These are phyloP conservation scores for Trichogramma evanescens DNA, from an alignment of 2,888 invertebrate genomes.

Conservation along the genomic window DNA sequence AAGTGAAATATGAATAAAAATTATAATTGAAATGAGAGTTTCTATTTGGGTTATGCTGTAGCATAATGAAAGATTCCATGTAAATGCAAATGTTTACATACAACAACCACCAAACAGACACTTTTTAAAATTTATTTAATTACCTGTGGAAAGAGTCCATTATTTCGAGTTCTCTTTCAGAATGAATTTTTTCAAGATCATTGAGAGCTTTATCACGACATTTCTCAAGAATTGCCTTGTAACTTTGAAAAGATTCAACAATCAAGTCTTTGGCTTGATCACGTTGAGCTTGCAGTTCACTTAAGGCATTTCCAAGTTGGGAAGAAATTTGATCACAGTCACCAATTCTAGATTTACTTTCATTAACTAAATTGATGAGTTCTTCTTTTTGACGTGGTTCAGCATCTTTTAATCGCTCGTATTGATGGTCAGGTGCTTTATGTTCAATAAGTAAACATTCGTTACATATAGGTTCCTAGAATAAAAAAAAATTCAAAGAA, in stretches of 20 bases:
- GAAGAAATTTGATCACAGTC: conserved; percentile 70
- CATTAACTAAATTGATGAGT: conserved; percentile 64
- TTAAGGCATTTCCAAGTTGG: conserved; percentile 70
- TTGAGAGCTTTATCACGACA: conserved; percentile 69
- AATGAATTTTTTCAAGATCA: conserved; percentile 70
- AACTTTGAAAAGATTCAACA: conserved; percentile 71
- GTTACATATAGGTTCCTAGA: conserved; percentile 74
- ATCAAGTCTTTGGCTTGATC: conserved; percentile 79
- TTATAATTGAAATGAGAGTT: neutral
- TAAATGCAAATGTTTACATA: too few species aligned
- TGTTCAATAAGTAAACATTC: conserved; percentile 81
- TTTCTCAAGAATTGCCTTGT: conserved; percentile 73
- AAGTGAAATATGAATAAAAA: conserved; percentile 1
- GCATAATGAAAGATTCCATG: too few species aligned
- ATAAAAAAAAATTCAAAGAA: conserved; percentile 2
- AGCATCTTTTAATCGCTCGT: conserved; percentile 73
- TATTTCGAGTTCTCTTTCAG: conserved; percentile 77
- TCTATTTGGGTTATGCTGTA: neutral
- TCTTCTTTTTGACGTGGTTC: conserved; percentile 74
- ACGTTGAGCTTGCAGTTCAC: conserved; percentile 79
- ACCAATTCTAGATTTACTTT: conserved; percentile 69
- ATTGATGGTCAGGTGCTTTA: conserved; percentile 73
- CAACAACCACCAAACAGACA: too few species aligned
- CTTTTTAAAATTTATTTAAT: neutral
- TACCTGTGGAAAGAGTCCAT: conserved; percentile 76